Evolutionary conservation across 2,113 vertebrate species (phyloP).

Genomic region (Anolis carolinensis): DNA sequence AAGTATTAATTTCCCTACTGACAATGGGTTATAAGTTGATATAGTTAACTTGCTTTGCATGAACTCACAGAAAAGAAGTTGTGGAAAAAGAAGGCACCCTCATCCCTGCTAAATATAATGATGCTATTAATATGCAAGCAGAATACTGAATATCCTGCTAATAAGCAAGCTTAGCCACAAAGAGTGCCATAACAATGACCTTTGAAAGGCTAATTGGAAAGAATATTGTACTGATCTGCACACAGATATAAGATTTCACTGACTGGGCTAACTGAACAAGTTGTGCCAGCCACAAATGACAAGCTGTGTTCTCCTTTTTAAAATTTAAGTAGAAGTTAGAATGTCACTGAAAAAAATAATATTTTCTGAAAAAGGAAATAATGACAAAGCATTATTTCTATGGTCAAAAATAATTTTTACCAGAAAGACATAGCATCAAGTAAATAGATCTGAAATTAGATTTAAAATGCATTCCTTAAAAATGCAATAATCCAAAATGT

Average conservation of each 20-base stretch:
- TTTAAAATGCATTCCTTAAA: not conserved
- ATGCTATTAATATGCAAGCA: constrained; percentile 24
- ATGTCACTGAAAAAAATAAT: not conserved
- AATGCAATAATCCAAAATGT: not conserved
- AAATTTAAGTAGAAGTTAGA: not conserved
- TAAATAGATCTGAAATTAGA: constrained; percentile 12
- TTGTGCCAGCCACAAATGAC: not conserved
- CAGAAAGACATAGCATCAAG: not conserved
- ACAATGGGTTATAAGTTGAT: not conserved
- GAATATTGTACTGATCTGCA: constrained; percentile 32
- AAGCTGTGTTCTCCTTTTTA: not conserved
- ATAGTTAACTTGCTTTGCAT: constrained; percentile 18
- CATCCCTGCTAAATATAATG: constrained; percentile 7
- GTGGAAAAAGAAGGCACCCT: constrained; percentile 20
- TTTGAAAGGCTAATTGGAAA: constrained; percentile 35
- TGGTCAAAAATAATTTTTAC: not conserved
- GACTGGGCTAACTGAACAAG: constrained; percentile 16
- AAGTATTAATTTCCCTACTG: not conserved
- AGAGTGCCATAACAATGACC: rapidly evolving
- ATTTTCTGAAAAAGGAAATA: not conserved
- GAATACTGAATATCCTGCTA: constrained; percentile 25
- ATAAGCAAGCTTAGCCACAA: constrained; percentile 20
- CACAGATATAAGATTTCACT: not conserved
- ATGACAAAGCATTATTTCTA: not conserved
- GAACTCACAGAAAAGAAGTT: constrained; percentile 26